phyloP scores from a whole-genome alignment of 2,113 vertebrate genomes.

The Nyctereutes procyonoides region DNA sequence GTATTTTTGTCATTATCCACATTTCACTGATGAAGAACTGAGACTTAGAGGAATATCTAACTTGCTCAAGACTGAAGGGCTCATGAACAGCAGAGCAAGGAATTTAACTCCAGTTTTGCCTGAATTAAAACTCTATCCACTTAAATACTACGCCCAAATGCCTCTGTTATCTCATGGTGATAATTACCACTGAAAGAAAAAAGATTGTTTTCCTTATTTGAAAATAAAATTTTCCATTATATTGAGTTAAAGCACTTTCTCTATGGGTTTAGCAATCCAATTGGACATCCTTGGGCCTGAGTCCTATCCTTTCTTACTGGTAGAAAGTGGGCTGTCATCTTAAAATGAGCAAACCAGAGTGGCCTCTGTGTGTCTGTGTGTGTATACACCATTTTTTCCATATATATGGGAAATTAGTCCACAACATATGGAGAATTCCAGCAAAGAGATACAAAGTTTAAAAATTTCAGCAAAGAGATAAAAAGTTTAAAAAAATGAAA shows the following conservation, averaged over 20 bases:
- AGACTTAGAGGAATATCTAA: background rate
- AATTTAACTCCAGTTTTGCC: background rate
- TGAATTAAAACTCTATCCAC: background rate
- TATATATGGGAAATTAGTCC: background rate
- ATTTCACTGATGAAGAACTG: background rate
- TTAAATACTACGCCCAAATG: background rate
- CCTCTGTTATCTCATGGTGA: background rate
- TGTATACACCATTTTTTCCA: background rate
- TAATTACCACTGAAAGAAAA: background rate
- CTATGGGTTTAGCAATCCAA: background rate
- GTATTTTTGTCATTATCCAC: background rate
- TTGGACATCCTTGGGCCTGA: background rate
- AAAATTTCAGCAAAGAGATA: background rate
- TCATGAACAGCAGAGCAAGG: background rate
- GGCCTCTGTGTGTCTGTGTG: background rate
- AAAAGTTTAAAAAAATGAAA: background rate
- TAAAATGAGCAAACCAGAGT: background rate
- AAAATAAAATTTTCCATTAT: constrained; percentile 9
- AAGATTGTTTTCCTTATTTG: background rate
- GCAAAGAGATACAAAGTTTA: background rate
- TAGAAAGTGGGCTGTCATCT: background rate
- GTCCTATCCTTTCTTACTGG: background rate
- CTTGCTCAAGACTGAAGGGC: background rate
- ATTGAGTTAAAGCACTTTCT: background rate
- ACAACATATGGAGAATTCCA: background rate